Percentiles rank a stretch among this genome's conserved stretches.
These are phyloP conservation scores for Drosophila lacicola DNA, from an alignment of 2,888 invertebrate species.

Conservation along the genomic window DNA sequence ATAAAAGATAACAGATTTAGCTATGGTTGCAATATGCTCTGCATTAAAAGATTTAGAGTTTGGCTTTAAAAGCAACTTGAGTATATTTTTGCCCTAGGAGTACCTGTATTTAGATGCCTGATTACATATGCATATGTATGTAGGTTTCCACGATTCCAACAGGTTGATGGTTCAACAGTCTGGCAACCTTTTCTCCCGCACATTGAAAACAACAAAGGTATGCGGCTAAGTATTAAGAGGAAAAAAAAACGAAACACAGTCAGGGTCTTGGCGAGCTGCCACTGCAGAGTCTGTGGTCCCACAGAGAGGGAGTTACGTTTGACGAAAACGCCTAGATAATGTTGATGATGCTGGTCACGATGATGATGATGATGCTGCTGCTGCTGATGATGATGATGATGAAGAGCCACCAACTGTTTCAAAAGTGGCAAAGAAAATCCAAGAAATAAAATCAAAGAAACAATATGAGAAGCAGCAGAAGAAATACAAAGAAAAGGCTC, in stretches of 20 bases:
- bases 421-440: slow-evolving; percentile 56
- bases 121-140: neutral
- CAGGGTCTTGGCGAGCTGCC: slow-evolving; percentile 56
- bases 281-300: slow-evolving; percentile 32
- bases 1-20: no score
- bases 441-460: slow-evolving; percentile 32
- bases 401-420: slow-evolving; percentile 57
- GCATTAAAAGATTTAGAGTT: no score
- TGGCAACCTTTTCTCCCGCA: slow-evolving; percentile 60
- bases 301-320: slow-evolving; percentile 57
- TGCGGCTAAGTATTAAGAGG: slow-evolving; percentile 59
- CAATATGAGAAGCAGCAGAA: slow-evolving; percentile 18
- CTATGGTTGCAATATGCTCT: no score
- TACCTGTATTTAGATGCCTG: neutral
- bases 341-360: slow-evolving; percentile 30
- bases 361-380: slow-evolving; percentile 34
- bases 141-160: slow-evolving; percentile 6
- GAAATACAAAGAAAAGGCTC: slow-evolving; percentile 39
- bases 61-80: no score
- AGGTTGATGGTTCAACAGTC: slow-evolving; percentile 36
- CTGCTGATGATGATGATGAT: slow-evolving; percentile 21
- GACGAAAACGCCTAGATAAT: slow-evolving; percentile 49
- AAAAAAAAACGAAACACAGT: slow-evolving; percentile 36
- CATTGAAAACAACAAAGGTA: slow-evolving; percentile 51
- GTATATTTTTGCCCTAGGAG: neutral